Percentiles rank a stretch among this genome's conserved stretches.
Conservation (phyloP, 2,797 vertebrate genomes). For the Periophthalmus magnuspinnatus region DNA sequence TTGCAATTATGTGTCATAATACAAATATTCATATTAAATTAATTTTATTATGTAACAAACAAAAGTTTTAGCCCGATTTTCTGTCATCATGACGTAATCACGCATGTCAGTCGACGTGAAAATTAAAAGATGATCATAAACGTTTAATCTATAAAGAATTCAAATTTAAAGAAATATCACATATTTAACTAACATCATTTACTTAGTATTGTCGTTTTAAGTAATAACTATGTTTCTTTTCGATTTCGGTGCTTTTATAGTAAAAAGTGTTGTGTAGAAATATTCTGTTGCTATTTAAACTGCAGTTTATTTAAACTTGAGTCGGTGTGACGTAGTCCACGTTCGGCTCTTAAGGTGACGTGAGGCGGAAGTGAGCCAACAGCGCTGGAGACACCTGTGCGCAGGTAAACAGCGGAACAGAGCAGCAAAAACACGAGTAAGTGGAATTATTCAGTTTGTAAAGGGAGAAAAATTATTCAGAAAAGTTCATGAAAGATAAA, state of each 20-base stretch:
- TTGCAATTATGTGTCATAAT: too few relatives aligned
- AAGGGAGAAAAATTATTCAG: not conserved
- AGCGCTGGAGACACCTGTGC: slow-evolving; percentile 1
- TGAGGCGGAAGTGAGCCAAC: slow-evolving; percentile 1
- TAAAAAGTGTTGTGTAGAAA: not conserved
- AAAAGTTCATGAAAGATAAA: not conserved
- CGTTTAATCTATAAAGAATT: too few relatives aligned
- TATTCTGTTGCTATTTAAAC: too few relatives aligned
- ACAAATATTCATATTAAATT: too few relatives aligned
- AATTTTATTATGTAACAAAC: too few relatives aligned
- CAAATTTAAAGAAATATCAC: too few relatives aligned
- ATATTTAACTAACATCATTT: too few relatives aligned
- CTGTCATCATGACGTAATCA: not conserved
- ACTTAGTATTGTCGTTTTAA: too few relatives aligned
- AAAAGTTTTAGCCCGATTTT: too few relatives aligned
- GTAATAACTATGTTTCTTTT: not conserved
- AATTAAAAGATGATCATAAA: not conserved
- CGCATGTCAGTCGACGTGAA: not conserved
- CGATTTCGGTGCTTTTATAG: not conserved
- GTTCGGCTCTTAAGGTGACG: not conserved
- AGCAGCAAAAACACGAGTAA: slow-evolving; percentile 3
- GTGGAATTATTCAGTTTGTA: not conserved
- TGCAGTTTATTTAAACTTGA: too few relatives aligned
- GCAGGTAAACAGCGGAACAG: slow-evolving; percentile 5
- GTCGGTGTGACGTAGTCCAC: not conserved